A percentile compares a stretch with the other conserved stretches of the same genome.
These are phyloP conservation scores for Pyrrhia umbra DNA, from an alignment of 2,888 invertebrate genomes.

Conservation along the genomic window DNA sequence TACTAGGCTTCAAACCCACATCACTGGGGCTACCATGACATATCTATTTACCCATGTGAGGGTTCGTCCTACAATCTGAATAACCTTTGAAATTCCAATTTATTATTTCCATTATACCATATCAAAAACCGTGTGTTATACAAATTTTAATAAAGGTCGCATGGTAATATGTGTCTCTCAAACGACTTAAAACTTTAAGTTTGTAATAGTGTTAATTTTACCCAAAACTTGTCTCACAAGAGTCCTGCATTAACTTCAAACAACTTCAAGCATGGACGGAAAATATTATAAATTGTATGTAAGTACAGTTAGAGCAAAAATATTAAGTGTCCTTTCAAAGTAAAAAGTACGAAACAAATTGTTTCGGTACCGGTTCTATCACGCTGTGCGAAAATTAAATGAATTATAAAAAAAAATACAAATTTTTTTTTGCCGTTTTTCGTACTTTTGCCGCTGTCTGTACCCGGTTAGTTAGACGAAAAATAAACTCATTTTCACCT, in stretches of 20 bases:
- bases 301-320: conserved; percentile 1
- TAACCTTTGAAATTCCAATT: background rate
- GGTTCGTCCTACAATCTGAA: too few relatives aligned
- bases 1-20: too few relatives aligned
- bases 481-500: conserved; percentile 51
- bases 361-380: background rate
- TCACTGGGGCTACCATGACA: too few relatives aligned
- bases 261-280: conserved; percentile 4
- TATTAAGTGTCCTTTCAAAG: background rate
- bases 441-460: conserved; percentile 5
- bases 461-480: conserved; percentile 26
- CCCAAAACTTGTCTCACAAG: conserved; percentile 30
- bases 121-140: background rate
- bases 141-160: background rate
- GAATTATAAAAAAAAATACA: too few relatives aligned
- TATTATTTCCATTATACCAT: background rate
- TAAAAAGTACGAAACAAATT: background rate
- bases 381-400: background rate
- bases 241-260: conserved; percentile 17
- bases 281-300: conserved; percentile 22
- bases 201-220: conserved; percentile 9
- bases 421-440: background rate
- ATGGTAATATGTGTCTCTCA: background rate
- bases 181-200: background rate
- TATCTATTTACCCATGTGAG: too few relatives aligned